Percentiles rank a stretch among this genome's conserved stretches.
Evolutionary conservation across 2,888 invertebrate genomes (phyloP).

Genomic region (Chaetogeoica ovagalla): DNA sequence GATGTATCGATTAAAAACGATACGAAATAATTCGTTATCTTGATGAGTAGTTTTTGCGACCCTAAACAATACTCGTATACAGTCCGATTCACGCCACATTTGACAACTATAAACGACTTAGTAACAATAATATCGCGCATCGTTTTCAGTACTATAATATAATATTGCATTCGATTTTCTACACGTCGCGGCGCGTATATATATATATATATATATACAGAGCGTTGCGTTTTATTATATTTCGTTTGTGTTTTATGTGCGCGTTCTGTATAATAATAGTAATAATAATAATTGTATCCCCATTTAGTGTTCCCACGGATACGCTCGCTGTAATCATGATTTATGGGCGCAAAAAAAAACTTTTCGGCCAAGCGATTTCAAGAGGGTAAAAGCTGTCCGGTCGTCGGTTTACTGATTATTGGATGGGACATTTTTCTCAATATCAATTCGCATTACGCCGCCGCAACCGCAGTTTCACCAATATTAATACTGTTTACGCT

Average conservation of each 20-base stretch:
- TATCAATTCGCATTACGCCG: constrained; percentile 43
- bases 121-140: too few species aligned
- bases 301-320: constrained; percentile 18
- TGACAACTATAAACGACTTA: too few species aligned
- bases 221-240: background rate
- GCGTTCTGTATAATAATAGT: constrained; percentile 4
- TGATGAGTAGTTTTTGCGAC: too few species aligned
- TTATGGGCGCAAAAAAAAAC: constrained; percentile 42
- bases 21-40: too few species aligned
- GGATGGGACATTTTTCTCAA: constrained; percentile 48
- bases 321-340: constrained; percentile 47
- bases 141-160: too few species aligned
- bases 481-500: background rate
- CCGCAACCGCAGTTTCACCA: background rate
- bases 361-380: constrained; percentile 36
- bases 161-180: too few species aligned
- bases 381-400: constrained; percentile 45
- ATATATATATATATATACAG: too few species aligned
- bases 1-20: too few species aligned
- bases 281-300: constrained; percentile 44
- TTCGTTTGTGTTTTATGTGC: background rate
- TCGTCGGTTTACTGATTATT: constrained; percentile 37
- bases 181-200: too few species aligned
- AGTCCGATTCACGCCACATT: too few species aligned
- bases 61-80: too few species aligned